Conservation (phyloP, 2,797 vertebrate genomes). For the Characodon lateralis region DNA sequence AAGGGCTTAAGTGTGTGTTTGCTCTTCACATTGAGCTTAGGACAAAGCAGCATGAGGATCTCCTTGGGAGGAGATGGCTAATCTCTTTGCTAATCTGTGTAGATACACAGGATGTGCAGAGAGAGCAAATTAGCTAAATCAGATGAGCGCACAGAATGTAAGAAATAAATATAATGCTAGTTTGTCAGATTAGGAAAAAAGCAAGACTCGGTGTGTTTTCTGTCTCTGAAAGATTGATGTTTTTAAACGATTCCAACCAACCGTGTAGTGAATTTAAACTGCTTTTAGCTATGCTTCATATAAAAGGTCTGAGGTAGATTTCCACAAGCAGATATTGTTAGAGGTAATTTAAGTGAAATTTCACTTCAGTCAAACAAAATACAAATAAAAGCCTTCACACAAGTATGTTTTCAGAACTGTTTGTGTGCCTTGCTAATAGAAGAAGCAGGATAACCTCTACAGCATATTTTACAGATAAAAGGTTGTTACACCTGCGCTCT, state of each 20-base stretch:
- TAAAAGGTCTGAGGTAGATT: neutral
- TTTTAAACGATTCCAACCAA: too few relatives aligned
- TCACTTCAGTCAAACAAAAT: neutral
- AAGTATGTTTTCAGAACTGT: neutral
- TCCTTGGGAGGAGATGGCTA: slow-evolving; percentile 76
- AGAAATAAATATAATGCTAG: neutral
- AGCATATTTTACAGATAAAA: too few relatives aligned
- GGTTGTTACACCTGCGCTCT: too few relatives aligned
- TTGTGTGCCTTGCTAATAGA: neutral
- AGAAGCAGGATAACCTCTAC: too few relatives aligned
- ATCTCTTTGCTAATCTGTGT: slow-evolving; percentile 84
- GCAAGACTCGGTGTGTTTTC: neutral
- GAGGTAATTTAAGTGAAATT: neutral
- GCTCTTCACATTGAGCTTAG: slow-evolving; percentile 85
- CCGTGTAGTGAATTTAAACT: neutral
- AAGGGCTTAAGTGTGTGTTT: slow-evolving; percentile 91
- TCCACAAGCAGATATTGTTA: neutral
- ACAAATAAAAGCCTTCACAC: neutral
- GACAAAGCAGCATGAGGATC: slow-evolving; percentile 85
- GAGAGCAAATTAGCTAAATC: slow-evolving; percentile 13
- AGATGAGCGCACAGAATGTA: neutral
- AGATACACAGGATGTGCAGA: slow-evolving; percentile 26
- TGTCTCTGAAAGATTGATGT: neutral
- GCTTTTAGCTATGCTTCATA: neutral
- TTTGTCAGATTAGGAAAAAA: neutral